Evolutionary conservation across 2,113 vertebrate species (phyloP).

Genomic region (Lamprotornis superbus): DNA sequence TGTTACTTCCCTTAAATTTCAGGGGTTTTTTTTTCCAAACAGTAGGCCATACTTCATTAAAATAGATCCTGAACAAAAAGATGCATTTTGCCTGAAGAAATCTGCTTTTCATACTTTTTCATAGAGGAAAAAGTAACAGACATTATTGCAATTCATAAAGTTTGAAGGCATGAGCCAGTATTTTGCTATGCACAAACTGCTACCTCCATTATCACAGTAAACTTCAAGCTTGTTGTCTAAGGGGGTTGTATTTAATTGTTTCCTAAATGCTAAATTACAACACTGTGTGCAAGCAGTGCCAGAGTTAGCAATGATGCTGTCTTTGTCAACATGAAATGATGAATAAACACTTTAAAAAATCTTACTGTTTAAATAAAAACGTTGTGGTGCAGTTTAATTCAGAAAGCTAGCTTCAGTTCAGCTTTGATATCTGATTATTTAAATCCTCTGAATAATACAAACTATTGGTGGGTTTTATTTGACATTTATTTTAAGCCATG

Average conservation of each 20-base stretch:
- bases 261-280: not conserved
- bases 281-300: not conserved
- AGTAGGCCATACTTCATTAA: not conserved
- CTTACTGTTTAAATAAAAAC: not conserved
- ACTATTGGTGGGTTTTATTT: not conserved
- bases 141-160: not conserved
- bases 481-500: not conserved
- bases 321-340: not conserved
- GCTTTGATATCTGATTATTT: not conserved
- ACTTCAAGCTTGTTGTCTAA: not conserved
- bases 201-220: not conserved
- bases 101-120: not conserved
- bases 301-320: not conserved
- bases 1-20: not conserved
- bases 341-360: not conserved
- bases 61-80: not conserved
- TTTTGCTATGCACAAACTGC: not conserved
- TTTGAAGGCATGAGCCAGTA: not conserved
- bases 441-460: not conserved
- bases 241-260: not conserved
- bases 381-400: not conserved
- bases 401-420: not conserved
- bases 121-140: not conserved
- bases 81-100: not conserved
- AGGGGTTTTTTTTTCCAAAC: rapidly evolving